phyloP scores from a whole-genome alignment of 2,888 invertebrate species.

The Nomada hirtipes region DNA sequence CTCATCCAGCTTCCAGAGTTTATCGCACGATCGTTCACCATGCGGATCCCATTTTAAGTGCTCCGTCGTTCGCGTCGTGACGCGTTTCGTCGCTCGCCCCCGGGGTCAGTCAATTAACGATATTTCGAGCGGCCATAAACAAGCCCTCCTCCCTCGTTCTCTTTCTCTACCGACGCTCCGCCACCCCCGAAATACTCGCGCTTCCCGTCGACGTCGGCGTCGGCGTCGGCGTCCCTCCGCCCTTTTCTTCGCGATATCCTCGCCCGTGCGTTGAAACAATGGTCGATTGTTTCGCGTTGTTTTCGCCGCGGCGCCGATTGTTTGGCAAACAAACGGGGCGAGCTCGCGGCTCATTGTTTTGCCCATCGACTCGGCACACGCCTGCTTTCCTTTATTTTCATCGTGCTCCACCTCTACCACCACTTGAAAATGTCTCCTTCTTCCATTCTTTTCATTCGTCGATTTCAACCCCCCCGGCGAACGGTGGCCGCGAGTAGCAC shows the following conservation, averaged over 20 bases:
- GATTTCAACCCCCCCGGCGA: background rate
- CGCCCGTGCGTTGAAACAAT: conserved; percentile 43
- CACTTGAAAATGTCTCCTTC: background rate
- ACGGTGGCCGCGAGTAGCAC: conserved; percentile 35
- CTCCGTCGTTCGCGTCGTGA: conserved; percentile 7
- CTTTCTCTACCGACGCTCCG: conserved; percentile 3
- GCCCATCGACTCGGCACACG: conserved; percentile 69
- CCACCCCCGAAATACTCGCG: conserved; percentile 56
- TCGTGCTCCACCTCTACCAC: conserved; percentile 26
- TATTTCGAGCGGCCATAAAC: conserved; percentile 54
- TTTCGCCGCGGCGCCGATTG: conserved; percentile 65
- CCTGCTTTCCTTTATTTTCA: conserved; percentile 42
- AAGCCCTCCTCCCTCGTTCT: conserved; percentile 7
- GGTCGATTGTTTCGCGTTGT: conserved; percentile 62
- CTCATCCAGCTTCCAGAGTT: background rate
- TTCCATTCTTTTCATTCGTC: background rate
- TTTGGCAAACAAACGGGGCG: conserved; percentile 76
- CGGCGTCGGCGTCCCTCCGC: conserved; percentile 24
- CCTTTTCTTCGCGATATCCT: conserved; percentile 26
- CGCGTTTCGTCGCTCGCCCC: conserved; percentile 17
- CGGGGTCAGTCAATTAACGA: conserved; percentile 56
- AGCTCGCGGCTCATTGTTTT: conserved; percentile 64
- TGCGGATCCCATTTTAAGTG: conserved; percentile 34
- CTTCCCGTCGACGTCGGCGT: conserved; percentile 27
- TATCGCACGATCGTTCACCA: conserved; percentile 37